Percentiles rank a stretch among this genome's conserved stretches.
Evolutionary conservation across 2,113 vertebrate species (phyloP).

Genomic region (Fulmarus glacialis): DNA sequence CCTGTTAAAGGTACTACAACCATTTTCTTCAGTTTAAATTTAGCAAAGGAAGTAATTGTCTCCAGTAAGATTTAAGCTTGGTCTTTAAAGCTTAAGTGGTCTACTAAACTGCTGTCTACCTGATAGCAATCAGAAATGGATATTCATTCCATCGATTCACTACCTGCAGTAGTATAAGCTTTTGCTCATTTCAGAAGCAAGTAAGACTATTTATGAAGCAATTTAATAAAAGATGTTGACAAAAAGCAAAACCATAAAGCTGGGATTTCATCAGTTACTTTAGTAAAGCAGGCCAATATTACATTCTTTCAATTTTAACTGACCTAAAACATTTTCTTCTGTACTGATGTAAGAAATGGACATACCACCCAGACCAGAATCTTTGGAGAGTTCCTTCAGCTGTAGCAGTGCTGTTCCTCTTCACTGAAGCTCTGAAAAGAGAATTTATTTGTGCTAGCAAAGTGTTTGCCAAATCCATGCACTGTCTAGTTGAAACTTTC

Average conservation of each 20-base stretch:
- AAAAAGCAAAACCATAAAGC: not conserved
- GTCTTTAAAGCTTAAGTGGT: conserved; percentile 13
- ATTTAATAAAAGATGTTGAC: not conserved
- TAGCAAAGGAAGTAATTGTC: not conserved
- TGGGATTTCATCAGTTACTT: not conserved
- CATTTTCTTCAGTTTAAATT: not conserved
- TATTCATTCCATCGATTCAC: not conserved
- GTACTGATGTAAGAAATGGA: not conserved
- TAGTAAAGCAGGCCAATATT: not conserved
- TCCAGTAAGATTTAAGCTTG: conserved; percentile 21
- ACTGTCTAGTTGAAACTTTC: not conserved
- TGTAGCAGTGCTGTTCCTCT: not conserved
- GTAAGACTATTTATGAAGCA: conserved; percentile 9
- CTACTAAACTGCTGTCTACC: conserved; percentile 19
- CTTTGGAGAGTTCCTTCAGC: not conserved
- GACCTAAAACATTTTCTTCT: not conserved
- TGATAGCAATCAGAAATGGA: conserved; percentile 25
- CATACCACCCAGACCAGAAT: not conserved
- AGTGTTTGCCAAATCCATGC: not conserved
- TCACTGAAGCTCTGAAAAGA: not conserved
- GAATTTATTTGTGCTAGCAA: not conserved
- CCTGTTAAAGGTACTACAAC: not conserved
- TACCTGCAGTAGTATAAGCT: not conserved
- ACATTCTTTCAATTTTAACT: not conserved
- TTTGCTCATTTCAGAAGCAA: not conserved